Percentiles rank a stretch among this genome's conserved stretches.
These are phyloP conservation scores for Perizoma affinitatum DNA, from an alignment of 2,888 invertebrate genomes.

Conservation along the genomic window DNA sequence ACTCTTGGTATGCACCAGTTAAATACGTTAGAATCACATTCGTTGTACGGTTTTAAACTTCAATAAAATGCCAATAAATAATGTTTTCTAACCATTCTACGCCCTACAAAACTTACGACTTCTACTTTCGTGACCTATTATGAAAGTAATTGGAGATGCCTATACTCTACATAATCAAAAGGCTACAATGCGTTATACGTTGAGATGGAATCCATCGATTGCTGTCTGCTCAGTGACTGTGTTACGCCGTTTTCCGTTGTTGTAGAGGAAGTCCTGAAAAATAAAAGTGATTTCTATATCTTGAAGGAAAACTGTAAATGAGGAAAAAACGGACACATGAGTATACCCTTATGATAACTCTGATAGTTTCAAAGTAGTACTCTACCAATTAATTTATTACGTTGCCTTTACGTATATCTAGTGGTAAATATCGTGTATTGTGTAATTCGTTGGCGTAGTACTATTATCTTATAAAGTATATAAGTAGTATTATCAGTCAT, in stretches of 20 bases:
- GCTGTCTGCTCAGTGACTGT: slow-evolving; percentile 52
- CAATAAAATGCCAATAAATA: not conserved
- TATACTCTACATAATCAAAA: not conserved
- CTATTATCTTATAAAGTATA: too few species aligned
- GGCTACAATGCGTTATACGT: slow-evolving; percentile 62
- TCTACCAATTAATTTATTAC: too few species aligned
- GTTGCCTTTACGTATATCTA: too few species aligned
- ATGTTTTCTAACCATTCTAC: not conserved
- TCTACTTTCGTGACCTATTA: not conserved
- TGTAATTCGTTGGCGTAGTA: too few species aligned
- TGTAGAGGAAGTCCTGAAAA: slow-evolving; percentile 69
- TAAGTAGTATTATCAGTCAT: too few species aligned
- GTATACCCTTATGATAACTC: too few species aligned
- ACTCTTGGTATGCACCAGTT: too few species aligned
- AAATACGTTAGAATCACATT: not conserved
- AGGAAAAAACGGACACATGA: not conserved
- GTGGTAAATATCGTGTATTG: too few species aligned
- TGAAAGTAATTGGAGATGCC: not conserved
- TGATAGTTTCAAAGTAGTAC: too few species aligned
- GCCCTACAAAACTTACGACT: not conserved
- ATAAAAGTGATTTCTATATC: not conserved
- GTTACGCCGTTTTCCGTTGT: slow-evolving; percentile 64
- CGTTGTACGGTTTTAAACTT: not conserved
- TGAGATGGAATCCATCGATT: slow-evolving; percentile 58
- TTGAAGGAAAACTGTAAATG: not conserved